Evolutionary conservation across 2,888 invertebrate species (phyloP), one percentile per base, ranked within the genome.

Genomic region (Dysmachus trigonus): DNA sequence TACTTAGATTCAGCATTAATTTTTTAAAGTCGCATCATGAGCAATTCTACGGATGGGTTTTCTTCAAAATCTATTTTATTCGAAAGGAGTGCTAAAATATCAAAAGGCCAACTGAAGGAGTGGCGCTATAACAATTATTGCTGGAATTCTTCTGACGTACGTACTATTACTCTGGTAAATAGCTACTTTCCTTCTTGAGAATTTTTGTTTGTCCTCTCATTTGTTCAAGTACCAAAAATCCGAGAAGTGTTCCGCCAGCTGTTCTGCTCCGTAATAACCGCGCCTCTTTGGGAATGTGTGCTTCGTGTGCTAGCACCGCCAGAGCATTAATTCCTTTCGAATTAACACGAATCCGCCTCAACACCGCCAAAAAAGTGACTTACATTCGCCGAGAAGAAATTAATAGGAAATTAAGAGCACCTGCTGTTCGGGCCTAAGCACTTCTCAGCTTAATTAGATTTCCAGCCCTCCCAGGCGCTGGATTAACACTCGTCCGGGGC

Each of bases 321-420:
- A 27, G 62, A 62, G 62, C 62, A 62, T 81, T 81, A 81, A 81
- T 81, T 53, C 62, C 51, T 81, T 81, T 81, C 81, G 81, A 81
- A 81, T 81, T 81, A 81, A 81, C 81, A 62, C 81, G 30, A 81
- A 30, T 81, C 30, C 81, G 81, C 62, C 51, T 81, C 81, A 53
- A 62, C 62, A 81, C 81, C 81, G 81, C 81, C 81, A 71, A 79
- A 53, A 62, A 77, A 71, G 71, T 72, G 72, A 51, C 72, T 81
- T 79, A 71, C 86, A 72, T 79, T 86, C 72, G 79, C 38, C 81
- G 47, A 83, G 83, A 72, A 72, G 86, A 79, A 86, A 77, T 86
- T 79, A 86, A 86, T 86, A 86, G 81, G 86, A 86, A 86, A 86
- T 86, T 86, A 86, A 71, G 30, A 72, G 81, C 86, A 86, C 86